Evolutionary conservation across 2,888 invertebrate genomes (phyloP).

Genomic region (Pyrocoelia pectoralis): DNA sequence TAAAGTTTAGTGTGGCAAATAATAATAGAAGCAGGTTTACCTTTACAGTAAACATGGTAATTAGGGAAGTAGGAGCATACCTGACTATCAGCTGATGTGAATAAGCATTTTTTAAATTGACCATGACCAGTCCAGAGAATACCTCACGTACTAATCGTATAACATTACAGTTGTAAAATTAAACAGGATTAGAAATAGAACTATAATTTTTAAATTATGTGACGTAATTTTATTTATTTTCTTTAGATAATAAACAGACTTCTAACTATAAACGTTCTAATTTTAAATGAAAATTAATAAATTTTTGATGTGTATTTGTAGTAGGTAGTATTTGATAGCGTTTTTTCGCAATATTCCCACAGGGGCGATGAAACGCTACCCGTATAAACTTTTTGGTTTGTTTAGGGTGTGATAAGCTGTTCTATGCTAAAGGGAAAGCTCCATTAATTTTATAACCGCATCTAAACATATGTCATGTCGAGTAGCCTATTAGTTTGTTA

Average conservation of each 20-base stretch:
- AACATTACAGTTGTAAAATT: constrained; percentile 13
- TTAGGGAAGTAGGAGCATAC: constrained; percentile 25
- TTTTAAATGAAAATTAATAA: no score
- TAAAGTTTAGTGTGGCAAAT: neutral
- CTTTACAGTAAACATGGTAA: constrained; percentile 17
- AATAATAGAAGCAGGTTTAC: constrained; percentile 12
- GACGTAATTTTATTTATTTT: constrained; percentile 24
- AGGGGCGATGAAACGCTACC: constrained; percentile 24
- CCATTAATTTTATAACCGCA: constrained; percentile 46
- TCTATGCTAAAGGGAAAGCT: constrained; percentile 35
- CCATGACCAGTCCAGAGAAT: constrained; percentile 23
- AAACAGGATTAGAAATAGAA: constrained; percentile 20
- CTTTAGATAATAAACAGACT: constrained; percentile 23
- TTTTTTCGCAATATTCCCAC: constrained; percentile 30
- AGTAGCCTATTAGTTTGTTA: constrained; percentile 46
- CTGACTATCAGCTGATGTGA: constrained; percentile 21
- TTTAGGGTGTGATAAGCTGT: constrained; percentile 47
- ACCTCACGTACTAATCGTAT: neutral
- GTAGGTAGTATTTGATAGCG: constrained; percentile 7
- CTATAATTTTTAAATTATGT: constrained; percentile 10
- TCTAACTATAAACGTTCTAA: constrained; percentile 15
- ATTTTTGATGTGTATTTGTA: no score
- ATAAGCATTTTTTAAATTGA: constrained; percentile 23
- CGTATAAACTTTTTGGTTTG: constrained; percentile 41
- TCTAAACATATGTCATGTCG: constrained; percentile 47